A percentile compares a stretch with the other conserved stretches of the same genome.
phyloP scores from a whole-genome alignment of 2,888 invertebrate genomes.

The Troglohyphantes excavatus region DNA sequence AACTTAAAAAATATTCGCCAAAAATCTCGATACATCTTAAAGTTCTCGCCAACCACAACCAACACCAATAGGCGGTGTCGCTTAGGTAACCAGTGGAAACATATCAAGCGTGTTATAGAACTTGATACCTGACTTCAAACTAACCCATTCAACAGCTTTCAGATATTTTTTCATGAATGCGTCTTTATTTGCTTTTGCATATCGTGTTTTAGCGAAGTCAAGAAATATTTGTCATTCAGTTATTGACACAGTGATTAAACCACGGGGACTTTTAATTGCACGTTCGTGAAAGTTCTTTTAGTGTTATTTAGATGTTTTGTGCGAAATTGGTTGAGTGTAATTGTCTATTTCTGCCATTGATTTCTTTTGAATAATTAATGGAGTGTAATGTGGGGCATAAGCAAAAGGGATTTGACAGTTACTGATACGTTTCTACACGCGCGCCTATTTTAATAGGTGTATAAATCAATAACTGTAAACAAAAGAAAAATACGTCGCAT shows the following conservation, averaged over 20 bases:
- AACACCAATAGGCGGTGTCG: conserved; percentile 31
- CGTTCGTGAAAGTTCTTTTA: background rate
- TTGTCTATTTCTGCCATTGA: background rate
- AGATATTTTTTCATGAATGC: background rate
- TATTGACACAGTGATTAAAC: conserved; percentile 52
- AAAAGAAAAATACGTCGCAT: too few relatives aligned
- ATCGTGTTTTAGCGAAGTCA: background rate
- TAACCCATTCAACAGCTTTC: conserved; percentile 15
- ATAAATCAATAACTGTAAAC: too few relatives aligned
- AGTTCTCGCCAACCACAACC: conserved; percentile 20
- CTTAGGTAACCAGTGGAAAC: conserved; percentile 69
- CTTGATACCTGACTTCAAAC: conserved; percentile 7
- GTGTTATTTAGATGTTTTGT: background rate
- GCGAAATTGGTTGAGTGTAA: background rate
- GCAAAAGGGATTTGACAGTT: too few relatives aligned
- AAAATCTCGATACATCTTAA: conserved; percentile 20
- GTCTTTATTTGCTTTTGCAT: background rate
- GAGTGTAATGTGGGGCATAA: background rate
- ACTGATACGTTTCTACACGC: too few relatives aligned
- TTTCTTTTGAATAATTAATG: background rate
- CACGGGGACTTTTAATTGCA: conserved; percentile 3
- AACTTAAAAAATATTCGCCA: conserved; percentile 13
- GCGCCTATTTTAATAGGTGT: too few relatives aligned
- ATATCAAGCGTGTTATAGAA: conserved; percentile 58
- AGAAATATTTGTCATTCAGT: background rate